Base-by-base conservation (phyloP, 2,797 vertebrate species). In the Psittacula echo region DNA sequence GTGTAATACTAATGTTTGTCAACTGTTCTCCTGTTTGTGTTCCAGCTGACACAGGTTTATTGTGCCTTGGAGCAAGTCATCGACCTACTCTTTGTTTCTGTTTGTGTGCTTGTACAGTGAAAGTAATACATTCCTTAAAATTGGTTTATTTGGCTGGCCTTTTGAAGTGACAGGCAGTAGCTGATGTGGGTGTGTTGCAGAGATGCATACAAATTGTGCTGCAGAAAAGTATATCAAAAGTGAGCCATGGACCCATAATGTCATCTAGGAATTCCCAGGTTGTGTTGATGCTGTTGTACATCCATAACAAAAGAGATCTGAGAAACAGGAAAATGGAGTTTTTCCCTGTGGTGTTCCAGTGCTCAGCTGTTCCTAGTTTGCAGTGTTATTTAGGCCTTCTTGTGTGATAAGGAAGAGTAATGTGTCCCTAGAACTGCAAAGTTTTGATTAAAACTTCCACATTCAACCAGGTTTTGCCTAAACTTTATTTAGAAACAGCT, bases 401-500 rank as follows among this genome's bases (percentile, higher is more conserved):
- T 58, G 37, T 4, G 5, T 44, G 13, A 4, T 53, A 60, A 58
- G 17, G 12, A 30, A 85, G 27, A 53, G 5, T n/a, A 82, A 26
- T 10, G 1, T 6, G 5, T 44, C 77, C 47, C 18, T 15, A 29
- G 58, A 75, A 29, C 30, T 2, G 1, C 0, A 0, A 32, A 41
- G 10, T 20, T 83, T 58, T 72, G 0, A 13, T 44, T 1, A 21
- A 65, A 47, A 29, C 8, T 51, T 89, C 11, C 15, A 24, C 9
- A 8, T 51, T 34, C 41, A 61, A 5, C 3, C 11, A 41, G 0
- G 0, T 62, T 85, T 62, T 83, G 18, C 13, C 23, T 44, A 10
- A 44, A 47, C 7, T 19, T 9, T 30, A 11, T 77, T 79, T 54
- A 37, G 51, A 79, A 79, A 37, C 8, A 37, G 11, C 51, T 87